These are phyloP conservation scores for Drosophila sp. DNA, from an alignment of 1,140 invertebrate species.

Conservation along the genomic window DNA sequence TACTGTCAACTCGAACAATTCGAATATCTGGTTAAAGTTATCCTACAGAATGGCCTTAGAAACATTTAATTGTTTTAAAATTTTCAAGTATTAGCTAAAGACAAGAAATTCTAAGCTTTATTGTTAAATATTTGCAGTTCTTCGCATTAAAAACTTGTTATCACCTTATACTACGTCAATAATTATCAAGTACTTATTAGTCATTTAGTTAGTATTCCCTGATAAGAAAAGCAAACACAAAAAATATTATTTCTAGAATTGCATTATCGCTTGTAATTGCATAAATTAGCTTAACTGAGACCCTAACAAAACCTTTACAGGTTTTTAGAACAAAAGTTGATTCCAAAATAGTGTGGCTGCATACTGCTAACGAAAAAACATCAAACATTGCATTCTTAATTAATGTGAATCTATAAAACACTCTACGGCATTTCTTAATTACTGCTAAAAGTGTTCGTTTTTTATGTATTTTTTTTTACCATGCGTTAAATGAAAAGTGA, in stretches of 20 bases:
- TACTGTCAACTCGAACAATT: background rate
- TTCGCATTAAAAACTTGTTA: background rate
- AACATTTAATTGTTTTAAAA: too few species aligned
- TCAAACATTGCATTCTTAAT: background rate
- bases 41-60: too few species aligned
- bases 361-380: background rate
- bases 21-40: too few species aligned
- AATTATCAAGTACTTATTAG: background rate
- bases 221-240: background rate
- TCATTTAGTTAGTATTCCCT: background rate
- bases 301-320: too few species aligned
- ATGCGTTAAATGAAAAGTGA: constrained; percentile 63
- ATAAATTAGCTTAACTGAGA: background rate
- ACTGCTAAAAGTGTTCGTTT: background rate
- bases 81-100: too few species aligned
- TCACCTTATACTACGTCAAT: background rate
- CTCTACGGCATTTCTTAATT: background rate
- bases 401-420: too few species aligned
- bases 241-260: background rate
- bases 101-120: too few species aligned
- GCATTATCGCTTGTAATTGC: background rate
- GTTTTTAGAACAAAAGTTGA: background rate
- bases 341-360: background rate
- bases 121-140: too few species aligned
- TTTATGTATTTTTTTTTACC: background rate